Percentiles rank a stretch among this genome's conserved stretches.
phyloP scores from a whole-genome alignment of 2,797 vertebrate genomes.

The Hyperoplus immaculatus region DNA sequence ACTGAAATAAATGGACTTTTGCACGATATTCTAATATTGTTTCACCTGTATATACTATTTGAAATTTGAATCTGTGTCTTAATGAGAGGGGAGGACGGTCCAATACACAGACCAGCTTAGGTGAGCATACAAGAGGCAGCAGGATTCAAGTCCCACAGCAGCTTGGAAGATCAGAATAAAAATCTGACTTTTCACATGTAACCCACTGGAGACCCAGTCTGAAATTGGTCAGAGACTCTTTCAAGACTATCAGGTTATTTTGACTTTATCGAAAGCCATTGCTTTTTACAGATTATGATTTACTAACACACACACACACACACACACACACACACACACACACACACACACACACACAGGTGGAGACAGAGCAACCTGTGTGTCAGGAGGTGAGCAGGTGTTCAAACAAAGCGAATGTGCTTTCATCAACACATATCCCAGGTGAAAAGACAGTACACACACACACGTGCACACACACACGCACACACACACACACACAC shows the following conservation, averaged over 20 bases:
- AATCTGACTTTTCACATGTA: neutral
- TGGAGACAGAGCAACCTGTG: slow-evolving; percentile 51
- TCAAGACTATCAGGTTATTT: neutral
- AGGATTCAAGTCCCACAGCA: neutral
- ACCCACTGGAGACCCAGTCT: neutral
- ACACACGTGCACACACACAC: slow-evolving; percentile 21
- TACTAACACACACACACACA: slow-evolving; percentile 1
- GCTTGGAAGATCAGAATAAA: neutral
- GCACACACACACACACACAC: slow-evolving; percentile 8
- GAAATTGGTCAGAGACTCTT: neutral
- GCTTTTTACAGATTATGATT: neutral
- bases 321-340: slow-evolving; percentile 6
- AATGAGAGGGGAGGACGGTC: neutral
- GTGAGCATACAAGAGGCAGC: neutral
- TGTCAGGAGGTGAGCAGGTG: slow-evolving; percentile 82
- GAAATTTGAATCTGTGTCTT: no score
- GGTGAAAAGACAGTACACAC: slow-evolving; percentile 58
- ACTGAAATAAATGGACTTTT: no score
- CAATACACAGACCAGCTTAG: neutral
- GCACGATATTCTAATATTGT: no score
- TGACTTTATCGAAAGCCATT: neutral
- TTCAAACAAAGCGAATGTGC: slow-evolving; percentile 84
- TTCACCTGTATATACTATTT: no score
- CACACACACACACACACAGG: slow-evolving; percentile 27
- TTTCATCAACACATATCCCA: slow-evolving; percentile 75